Base-by-base conservation (phyloP, 2,797 vertebrate species). In the Atherinosoma microstoma region DNA sequence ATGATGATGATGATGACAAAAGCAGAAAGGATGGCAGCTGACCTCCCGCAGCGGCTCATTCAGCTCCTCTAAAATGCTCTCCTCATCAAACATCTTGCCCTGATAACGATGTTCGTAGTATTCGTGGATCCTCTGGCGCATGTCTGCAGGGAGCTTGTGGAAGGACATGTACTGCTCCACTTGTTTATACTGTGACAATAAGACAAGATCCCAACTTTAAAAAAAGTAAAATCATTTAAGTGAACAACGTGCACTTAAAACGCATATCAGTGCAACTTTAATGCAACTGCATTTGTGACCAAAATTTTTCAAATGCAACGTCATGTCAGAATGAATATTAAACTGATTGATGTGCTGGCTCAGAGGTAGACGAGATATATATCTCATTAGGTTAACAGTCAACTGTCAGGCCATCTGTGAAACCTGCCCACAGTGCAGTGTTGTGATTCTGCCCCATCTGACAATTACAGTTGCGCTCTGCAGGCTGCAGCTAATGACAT, bases 131-230 rank as follows among this genome's bases (percentile, higher is more conserved):
- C 97, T 95, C 92, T 99, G 98, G 2, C 98, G 94, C 92, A 97
- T 98, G 89, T 98, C 96, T 0, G 97, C 96, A 0, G 98, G 98
- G 30, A 99, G 96, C 88, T 99, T 99, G 93, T 99, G 97, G 94
- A 99, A 99, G 78, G 97, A 98, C 97, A 99, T 99, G 88, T 99
- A 99, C 93, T 99, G 98, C 82, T 99, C 98, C 93, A 99, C 98
- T 90, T 99, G 98, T 83, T 99, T 99, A 79, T 99, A 99, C 98
- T 99, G 93, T 29, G 66, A 73, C 32, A 29, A 72, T 47, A 60
- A 69, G 18, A 59, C 34, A 64, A 64, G 36, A 35, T 51, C 45
- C 18, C 12, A 69, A 13, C 42, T 10, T 68, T 22, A 20, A 40
- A 34, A 24, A 57, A 30, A 4, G 24, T 16, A 20, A 22, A 24